Percentiles rank a stretch among this genome's conserved stretches.
phyloP scores from a whole-genome alignment of 2,888 invertebrate genomes.

The Lucinisca nassula region DNA sequence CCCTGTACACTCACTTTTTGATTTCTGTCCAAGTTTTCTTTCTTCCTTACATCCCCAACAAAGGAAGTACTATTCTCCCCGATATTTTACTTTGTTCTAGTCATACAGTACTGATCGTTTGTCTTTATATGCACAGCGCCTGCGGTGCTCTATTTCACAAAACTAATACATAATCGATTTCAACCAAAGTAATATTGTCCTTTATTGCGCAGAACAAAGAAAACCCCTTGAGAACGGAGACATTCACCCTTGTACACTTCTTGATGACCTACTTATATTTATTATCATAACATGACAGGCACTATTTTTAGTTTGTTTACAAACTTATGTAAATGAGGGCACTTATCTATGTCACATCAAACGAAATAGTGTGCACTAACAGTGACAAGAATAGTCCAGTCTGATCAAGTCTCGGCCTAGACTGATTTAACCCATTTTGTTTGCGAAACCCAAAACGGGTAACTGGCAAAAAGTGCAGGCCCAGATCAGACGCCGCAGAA shows the following conservation, averaged over 20 bases:
- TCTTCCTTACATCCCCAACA: not conserved
- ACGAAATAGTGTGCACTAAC: too few species aligned
- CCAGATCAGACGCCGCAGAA: too few species aligned
- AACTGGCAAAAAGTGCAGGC: too few species aligned
- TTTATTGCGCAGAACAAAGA: slow-evolving; percentile 11
- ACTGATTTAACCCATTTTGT: too few species aligned
- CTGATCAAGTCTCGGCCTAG: too few species aligned
- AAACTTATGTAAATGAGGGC: not conserved
- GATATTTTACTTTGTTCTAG: not conserved
- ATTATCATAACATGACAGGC: not conserved
- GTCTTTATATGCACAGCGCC: not conserved
- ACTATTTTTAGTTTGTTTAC: slow-evolving; percentile 11
- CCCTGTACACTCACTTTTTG: too few species aligned
- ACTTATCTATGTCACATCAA: not conserved
- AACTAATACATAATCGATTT: not conserved
- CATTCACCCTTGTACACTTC: not conserved
- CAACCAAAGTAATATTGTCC: not conserved
- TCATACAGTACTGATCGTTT: not conserved
- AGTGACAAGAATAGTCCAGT: too few species aligned
- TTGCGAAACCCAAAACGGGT: too few species aligned
- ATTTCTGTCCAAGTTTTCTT: not conserved
- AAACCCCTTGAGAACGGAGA: not conserved
- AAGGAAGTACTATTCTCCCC: not conserved
- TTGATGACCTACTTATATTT: not conserved
- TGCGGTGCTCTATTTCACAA: not conserved